These are phyloP conservation scores for Diceros bicornis DNA, from an alignment of 2,797 vertebrate genomes.

Conservation along the genomic window DNA sequence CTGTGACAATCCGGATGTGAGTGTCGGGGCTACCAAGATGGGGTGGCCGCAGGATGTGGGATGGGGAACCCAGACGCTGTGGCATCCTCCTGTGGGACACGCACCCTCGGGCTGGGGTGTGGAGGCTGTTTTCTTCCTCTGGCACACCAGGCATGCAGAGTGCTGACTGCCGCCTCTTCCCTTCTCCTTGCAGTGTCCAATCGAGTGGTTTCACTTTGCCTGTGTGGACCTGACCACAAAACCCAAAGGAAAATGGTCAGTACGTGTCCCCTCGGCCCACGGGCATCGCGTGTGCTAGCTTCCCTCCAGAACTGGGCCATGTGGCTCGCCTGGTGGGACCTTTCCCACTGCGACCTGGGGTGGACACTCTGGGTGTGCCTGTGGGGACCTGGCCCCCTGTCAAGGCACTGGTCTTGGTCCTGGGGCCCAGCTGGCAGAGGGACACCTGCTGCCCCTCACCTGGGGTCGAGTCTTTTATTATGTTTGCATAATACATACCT, in stretches of 20 bases:
- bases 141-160: rapidly evolving
- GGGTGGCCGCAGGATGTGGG: not conserved
- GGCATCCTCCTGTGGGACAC: not conserved
- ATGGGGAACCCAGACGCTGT: not conserved
- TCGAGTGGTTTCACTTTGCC: constrained; percentile 99
- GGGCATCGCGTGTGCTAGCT: rapidly evolving
- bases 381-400: not conserved
- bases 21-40: constrained; percentile 43
- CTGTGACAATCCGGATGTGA: constrained; percentile 98
- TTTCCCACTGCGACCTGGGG: rapidly evolving
- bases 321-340: not conserved
- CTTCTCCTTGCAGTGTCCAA: constrained; percentile 93
- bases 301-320: rapidly evolving
- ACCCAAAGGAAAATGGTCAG: constrained; percentile 99
- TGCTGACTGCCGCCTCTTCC: not conserved
- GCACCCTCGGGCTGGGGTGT: rapidly evolving
- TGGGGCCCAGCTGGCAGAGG: not conserved
- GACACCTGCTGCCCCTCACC: not conserved
- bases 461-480: rapidly evolving
- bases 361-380: not conserved
- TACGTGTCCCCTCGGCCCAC: not conserved
- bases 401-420: not conserved
- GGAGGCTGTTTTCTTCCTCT: not conserved
- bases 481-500: rapidly evolving
- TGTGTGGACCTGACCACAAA: constrained; percentile 98